Evolutionary conservation across 2,888 invertebrate species (phyloP), one percentile per base, ranked within the genome.

Genomic region (Mythimna pallens): DNA sequence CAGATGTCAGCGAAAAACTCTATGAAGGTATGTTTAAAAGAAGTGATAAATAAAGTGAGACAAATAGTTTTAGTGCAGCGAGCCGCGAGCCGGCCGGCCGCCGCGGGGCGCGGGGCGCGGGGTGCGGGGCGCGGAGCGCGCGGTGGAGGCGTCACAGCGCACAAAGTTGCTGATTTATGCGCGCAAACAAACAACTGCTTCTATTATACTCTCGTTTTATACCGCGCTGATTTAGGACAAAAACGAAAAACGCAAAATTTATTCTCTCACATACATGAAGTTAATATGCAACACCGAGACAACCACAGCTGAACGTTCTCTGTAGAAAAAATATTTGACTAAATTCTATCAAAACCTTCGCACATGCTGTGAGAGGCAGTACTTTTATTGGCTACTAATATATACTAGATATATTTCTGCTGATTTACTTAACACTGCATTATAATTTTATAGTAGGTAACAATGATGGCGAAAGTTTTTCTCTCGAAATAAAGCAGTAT

Each of bases 111-210:
- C 25, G 22, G 9, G n/a, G 36, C 10, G 50, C 20, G 17, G 14
- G 14, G 34, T 12, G 25, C 25, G 25, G 25, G 55, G 55, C 40
- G 40, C 25, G 17, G 22, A 1, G 12, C n/a, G 7, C 14, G 12
- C 10, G 12, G 47, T 22, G 40, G 50, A n/a, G 25, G 4, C 17
- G 47, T 67, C 76, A 40, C 52, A 7, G 66, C 65, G 52, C 74
- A 30, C 65, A 57, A 77, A 68, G 36, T 73, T 65, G 58, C 65
- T 77, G 73, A 81, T 81, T 81, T 70, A 81, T 81, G 73, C 65
- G 61, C 54, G 17, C 40, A 67, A 54, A 77, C 73, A 79, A 80
- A 81, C 73, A 77, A 73, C 69, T 70, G 81, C 62, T 81, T 77
- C 66, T 81, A 81, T 62, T 73, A 58, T 80, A 80, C 43, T 67